These are phyloP conservation scores for Stenodera caucasica DNA, from an alignment of 2,888 invertebrate genomes.

Conservation along the genomic window DNA sequence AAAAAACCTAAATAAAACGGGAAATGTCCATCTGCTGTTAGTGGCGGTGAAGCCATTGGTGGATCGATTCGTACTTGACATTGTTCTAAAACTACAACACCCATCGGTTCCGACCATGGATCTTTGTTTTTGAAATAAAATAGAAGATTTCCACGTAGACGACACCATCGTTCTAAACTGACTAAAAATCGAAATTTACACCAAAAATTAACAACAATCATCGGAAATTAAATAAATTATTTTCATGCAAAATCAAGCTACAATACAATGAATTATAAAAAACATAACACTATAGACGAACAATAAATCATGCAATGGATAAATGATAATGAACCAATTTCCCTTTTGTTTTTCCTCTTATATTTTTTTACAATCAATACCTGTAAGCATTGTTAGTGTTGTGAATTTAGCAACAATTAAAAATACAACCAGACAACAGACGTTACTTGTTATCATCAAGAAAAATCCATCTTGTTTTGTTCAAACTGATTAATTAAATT, in stretches of 20 bases:
- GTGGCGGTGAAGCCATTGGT: conserved; percentile 60
- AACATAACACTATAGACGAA: background rate
- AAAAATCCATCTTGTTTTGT: background rate
- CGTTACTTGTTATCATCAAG: background rate
- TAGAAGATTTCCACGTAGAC: conserved; percentile 87
- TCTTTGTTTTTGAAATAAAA: conserved; percentile 92
- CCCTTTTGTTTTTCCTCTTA: background rate
- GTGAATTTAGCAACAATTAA: background rate
- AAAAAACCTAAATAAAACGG: conserved; percentile 77
- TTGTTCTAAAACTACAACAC: conserved; percentile 86
- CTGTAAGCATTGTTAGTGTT: conserved; percentile 6
- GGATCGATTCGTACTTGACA: conserved; percentile 74
- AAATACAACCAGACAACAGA: background rate
- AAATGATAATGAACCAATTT: background rate
- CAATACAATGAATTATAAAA: too few species aligned
- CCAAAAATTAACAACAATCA: background rate
- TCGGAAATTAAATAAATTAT: background rate
- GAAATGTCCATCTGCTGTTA: conserved; percentile 72
- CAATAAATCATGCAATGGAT: background rate
- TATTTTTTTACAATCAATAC: too few species aligned
- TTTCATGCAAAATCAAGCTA: conserved; percentile 7
- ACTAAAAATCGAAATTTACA: conserved; percentile 57
- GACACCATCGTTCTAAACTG: conserved; percentile 83
- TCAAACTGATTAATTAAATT: background rate
- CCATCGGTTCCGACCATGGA: conserved; percentile 84